Evolutionary conservation across 2,888 invertebrate species (phyloP).

Genomic region (Drosophila birchii): DNA sequence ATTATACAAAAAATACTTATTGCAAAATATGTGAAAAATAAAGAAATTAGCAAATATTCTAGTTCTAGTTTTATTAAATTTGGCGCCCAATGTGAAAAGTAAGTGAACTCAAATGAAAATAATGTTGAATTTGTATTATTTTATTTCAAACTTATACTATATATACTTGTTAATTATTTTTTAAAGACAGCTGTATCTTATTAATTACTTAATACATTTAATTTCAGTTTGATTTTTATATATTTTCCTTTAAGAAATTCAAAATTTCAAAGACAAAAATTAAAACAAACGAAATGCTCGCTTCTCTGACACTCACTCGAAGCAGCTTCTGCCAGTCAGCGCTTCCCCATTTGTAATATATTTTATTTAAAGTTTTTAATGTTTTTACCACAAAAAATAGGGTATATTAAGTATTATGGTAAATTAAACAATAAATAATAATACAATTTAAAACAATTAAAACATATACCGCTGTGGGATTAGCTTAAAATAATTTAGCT

Average conservation of each 20-base stretch:
- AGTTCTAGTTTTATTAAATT: not conserved
- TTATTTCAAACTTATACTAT: not conserved
- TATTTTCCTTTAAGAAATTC: not conserved
- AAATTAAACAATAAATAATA: not conserved
- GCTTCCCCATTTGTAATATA: not conserved
- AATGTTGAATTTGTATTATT: not conserved
- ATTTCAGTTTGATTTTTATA: not conserved
- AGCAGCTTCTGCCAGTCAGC: not conserved
- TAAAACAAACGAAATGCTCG: not conserved
- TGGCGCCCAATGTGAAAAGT: too few relatives aligned
- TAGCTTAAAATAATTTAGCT: not conserved
- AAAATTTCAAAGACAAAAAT: not conserved
- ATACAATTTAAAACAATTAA: not conserved
- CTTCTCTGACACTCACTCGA: not conserved
- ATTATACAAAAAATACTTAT: constrained; percentile 63
- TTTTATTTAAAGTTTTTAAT: not conserved
- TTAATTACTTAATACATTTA: not conserved
- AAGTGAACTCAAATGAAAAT: not conserved
- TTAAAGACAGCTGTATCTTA: fast-evolving
- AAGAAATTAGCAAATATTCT: constrained; percentile 69
- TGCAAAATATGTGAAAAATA: constrained; percentile 68
- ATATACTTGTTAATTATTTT: not conserved
- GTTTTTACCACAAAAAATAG: too few relatives aligned
- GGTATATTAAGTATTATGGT: too few relatives aligned
- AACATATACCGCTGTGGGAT: not conserved